These are phyloP conservation scores for Eciton burchellii DNA, from an alignment of 1,140 invertebrate genomes.

Conservation along the genomic window DNA sequence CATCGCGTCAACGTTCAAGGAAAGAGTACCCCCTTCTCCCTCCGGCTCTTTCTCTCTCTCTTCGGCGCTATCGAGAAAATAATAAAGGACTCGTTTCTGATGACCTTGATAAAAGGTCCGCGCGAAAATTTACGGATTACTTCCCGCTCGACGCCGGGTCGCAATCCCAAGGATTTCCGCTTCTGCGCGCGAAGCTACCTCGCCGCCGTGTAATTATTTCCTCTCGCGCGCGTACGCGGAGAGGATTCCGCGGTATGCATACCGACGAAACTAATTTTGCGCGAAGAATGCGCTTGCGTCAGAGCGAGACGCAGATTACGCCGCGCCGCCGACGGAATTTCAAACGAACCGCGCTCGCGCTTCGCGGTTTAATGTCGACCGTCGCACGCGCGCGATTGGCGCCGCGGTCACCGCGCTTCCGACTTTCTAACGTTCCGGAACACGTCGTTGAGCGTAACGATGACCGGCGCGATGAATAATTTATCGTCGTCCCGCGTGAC, in stretches of 20 bases:
- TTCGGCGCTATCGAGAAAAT: not conserved
- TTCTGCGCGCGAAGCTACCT: not conserved
- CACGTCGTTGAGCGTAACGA: conserved; percentile 7
- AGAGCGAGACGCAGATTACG: conserved; percentile 37
- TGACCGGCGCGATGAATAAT: conserved; percentile 14
- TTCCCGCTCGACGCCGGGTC: not conserved
- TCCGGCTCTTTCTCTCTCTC: too few relatives aligned
- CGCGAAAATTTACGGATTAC: not conserved
- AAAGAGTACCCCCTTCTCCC: too few relatives aligned
- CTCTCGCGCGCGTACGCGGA: not conserved
- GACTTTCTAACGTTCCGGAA: conserved; percentile 37
- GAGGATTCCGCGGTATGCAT: conserved; percentile 3
- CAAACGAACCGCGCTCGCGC: conserved; percentile 16
- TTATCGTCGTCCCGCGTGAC: not conserved
- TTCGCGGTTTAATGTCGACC: conserved; percentile 30
- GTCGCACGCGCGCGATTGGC: not conserved
- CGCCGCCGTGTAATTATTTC: conserved; percentile 12
- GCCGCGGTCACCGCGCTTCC: conserved; percentile 20
- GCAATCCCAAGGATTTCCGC: not conserved
- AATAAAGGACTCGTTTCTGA: not conserved
- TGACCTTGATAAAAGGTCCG: not conserved
- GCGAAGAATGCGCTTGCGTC: conserved; percentile 36
- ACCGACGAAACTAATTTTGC: conserved; percentile 30
- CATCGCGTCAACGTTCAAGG: too few relatives aligned
- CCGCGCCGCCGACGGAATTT: conserved; percentile 23